Conservation (phyloP, 2,113 vertebrate species). For the Aythya baeri region DNA sequence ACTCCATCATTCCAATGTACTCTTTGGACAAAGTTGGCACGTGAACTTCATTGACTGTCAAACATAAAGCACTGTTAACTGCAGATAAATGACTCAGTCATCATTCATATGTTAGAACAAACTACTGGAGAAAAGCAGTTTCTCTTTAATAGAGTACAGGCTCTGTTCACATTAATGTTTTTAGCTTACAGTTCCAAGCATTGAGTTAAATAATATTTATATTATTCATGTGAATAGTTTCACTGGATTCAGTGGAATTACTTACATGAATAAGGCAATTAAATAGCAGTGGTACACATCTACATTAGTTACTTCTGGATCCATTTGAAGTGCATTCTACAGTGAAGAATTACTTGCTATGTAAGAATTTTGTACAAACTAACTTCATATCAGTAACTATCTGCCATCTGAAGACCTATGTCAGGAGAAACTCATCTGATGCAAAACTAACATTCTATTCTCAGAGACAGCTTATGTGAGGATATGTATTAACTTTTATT, state of each 20-base stretch:
- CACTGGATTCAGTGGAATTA: not conserved
- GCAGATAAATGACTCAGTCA: not conserved
- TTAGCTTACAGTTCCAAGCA: not conserved
- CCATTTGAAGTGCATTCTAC: not conserved
- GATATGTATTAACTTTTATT: not conserved
- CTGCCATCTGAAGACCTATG: not conserved
- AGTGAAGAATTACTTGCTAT: not conserved
- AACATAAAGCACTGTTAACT: not conserved
- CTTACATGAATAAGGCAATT: not conserved
- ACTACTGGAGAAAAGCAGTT: not conserved
- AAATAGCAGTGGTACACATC: not conserved
- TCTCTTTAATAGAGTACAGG: not conserved
- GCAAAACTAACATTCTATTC: not conserved
- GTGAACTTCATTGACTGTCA: constrained; percentile 77
- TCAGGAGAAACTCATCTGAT: not conserved
- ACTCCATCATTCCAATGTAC: constrained; percentile 95
- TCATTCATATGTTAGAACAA: not conserved
- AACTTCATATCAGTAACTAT: not conserved
- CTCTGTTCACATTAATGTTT: not conserved
- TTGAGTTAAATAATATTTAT: not conserved
- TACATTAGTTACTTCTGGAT: not conserved
- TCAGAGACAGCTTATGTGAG: not conserved
- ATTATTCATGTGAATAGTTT: not conserved
- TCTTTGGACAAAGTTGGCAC: constrained; percentile 77
- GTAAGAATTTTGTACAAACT: not conserved